Percentiles rank a stretch among this genome's conserved stretches.
Evolutionary conservation across 2,113 vertebrate genomes (phyloP).

Genomic region (Corvus cornix): DNA sequence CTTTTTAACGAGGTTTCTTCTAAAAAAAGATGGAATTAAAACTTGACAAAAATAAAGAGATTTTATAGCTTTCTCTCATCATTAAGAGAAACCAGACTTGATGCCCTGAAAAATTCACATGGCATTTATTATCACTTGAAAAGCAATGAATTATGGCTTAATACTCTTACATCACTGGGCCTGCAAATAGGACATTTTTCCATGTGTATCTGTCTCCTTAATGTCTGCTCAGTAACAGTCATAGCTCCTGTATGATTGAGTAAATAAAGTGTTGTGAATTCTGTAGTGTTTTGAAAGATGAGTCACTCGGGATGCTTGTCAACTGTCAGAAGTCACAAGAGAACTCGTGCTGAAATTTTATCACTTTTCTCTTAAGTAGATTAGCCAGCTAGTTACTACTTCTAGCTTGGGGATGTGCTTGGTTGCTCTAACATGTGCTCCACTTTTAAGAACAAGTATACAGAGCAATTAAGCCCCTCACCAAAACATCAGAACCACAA

Average conservation of each 20-base stretch:
- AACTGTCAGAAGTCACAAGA: neutral
- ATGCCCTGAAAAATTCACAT: neutral
- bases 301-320: neutral
- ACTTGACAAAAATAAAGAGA: neutral
- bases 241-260: neutral
- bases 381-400: neutral
- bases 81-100: neutral
- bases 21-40: neutral
- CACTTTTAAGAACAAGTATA: neutral
- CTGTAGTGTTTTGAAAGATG: neutral
- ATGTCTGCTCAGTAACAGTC: neutral
- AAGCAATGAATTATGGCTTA: neutral
- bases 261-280: constrained; percentile 15
- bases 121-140: neutral
- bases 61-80: neutral
- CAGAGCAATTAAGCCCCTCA: neutral
- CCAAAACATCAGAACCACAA: neutral
- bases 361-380: neutral
- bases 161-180: neutral
- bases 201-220: neutral
- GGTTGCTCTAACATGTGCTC: neutral
- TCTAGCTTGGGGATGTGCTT: neutral
- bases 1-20: neutral
- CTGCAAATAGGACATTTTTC: neutral
- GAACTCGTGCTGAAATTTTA: neutral